phyloP scores from a whole-genome alignment of 1,140 invertebrate species.

The Hormaphis cornu region DNA sequence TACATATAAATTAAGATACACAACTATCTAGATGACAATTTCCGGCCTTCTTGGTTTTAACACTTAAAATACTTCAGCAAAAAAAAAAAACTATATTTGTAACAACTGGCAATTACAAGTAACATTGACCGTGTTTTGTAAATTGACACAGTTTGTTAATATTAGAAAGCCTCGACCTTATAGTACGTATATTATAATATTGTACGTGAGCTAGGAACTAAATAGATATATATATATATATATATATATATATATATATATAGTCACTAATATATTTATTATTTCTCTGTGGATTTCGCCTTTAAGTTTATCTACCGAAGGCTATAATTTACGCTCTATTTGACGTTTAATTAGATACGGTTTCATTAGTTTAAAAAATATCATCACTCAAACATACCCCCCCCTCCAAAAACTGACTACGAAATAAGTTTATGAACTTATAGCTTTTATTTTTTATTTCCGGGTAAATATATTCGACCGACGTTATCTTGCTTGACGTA shows the following conservation, averaged over 20 bases:
- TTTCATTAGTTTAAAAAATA: too few relatives aligned
- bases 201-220: not conserved
- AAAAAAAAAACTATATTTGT: too few relatives aligned
- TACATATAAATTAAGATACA: too few relatives aligned
- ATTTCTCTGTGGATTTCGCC: too few relatives aligned
- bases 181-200: not conserved
- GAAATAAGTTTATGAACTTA: not conserved
- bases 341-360: too few relatives aligned
- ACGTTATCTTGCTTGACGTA: not conserved
- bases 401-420: not conserved
- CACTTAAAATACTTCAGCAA: too few relatives aligned
- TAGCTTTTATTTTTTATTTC: slow-evolving; percentile 6
- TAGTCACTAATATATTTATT: too few relatives aligned
- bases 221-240: not conserved
- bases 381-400: too few relatives aligned
- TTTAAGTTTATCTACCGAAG: not conserved
- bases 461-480: not conserved
- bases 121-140: not conserved
- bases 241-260: too few relatives aligned
- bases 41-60: too few relatives aligned
- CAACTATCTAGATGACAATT: too few relatives aligned
- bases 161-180: slow-evolving; percentile 22
- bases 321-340: not conserved
- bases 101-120: not conserved
- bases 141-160: slow-evolving; percentile 20